phyloP scores from a whole-genome alignment of 2,113 vertebrate genomes.

The human region DNA sequence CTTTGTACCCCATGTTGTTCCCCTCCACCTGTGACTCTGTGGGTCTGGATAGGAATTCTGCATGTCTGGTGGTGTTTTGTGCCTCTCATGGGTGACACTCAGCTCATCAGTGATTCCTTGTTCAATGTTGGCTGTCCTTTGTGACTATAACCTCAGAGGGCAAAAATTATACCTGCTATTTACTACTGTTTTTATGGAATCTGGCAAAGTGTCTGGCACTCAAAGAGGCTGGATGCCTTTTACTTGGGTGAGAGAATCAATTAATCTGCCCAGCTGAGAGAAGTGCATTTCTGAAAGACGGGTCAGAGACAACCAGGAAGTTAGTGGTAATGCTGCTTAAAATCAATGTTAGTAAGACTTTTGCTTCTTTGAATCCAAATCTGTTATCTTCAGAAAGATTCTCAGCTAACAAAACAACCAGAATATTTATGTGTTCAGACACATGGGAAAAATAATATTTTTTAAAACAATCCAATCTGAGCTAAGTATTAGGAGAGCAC shows the following conservation, averaged over 20 bases:
- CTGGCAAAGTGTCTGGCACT: neutral
- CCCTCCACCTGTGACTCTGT: neutral
- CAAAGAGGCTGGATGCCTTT: neutral
- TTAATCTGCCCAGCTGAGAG: neutral
- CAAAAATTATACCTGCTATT: neutral
- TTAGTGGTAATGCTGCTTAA: neutral
- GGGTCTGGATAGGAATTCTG: neutral
- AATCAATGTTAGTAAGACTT: neutral
- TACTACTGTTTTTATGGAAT: conserved; percentile 12
- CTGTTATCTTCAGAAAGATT: conserved; percentile 20
- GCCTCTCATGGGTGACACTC: neutral
- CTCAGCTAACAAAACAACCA: neutral
- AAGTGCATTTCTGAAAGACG: neutral
- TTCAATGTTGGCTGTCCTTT: neutral
- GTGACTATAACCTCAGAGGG: neutral
- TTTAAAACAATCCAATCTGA: neutral
- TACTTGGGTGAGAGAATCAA: neutral
- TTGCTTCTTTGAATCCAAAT: conserved; percentile 8
- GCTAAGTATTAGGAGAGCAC: neutral
- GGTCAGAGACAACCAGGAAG: neutral
- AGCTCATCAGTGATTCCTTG: neutral
- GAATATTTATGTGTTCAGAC: neutral
- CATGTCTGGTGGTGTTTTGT: no score
- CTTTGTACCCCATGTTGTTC: neutral
- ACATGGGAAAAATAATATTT: neutral